A percentile compares a stretch with the other conserved stretches of the same genome.
Conservation (phyloP, 2,113 vertebrate genomes). For the Seriola aureovittata region DNA sequence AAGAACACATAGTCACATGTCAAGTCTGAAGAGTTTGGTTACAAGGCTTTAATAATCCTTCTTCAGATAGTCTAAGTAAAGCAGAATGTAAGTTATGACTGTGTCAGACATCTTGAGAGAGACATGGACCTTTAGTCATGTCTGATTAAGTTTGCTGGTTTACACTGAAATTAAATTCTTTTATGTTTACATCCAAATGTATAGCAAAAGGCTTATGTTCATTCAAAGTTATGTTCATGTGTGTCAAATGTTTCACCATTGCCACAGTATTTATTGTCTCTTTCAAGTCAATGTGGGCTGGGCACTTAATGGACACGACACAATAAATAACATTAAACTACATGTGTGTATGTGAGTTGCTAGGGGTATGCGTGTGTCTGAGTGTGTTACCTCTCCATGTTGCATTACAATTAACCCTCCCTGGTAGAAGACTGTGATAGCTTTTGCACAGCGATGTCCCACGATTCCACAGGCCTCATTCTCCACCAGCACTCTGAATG, state of each 20-base stretch:
- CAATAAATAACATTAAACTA: not conserved
- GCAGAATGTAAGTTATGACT: not conserved
- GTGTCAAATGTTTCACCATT: too few species aligned
- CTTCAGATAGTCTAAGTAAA: not conserved
- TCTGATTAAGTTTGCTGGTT: not conserved
- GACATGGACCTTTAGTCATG: not conserved
- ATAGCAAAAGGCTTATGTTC: too few species aligned
- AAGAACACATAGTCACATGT: not conserved
- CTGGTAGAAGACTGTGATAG: constrained; percentile 87
- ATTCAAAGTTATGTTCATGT: too few species aligned
- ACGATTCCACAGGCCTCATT: constrained; percentile 91
- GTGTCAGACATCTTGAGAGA: not conserved
- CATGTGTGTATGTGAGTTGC: not conserved
- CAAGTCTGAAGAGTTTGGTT: constrained; percentile 4
- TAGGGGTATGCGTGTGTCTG: not conserved
- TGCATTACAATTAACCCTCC: constrained; percentile 90
- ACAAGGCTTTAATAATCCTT: not conserved
- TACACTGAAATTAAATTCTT: not conserved
- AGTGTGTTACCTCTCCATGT: constrained; percentile 85
- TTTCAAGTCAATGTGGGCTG: not conserved
- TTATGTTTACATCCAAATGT: not conserved
- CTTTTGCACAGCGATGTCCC: constrained; percentile 90
- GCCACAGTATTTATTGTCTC: too few species aligned
- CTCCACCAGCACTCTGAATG: constrained; percentile 91
- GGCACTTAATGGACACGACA: not conserved